Evolutionary conservation across 2,113 vertebrate species (phyloP).

Genomic region (Chamaetylas fuelleborni): DNA sequence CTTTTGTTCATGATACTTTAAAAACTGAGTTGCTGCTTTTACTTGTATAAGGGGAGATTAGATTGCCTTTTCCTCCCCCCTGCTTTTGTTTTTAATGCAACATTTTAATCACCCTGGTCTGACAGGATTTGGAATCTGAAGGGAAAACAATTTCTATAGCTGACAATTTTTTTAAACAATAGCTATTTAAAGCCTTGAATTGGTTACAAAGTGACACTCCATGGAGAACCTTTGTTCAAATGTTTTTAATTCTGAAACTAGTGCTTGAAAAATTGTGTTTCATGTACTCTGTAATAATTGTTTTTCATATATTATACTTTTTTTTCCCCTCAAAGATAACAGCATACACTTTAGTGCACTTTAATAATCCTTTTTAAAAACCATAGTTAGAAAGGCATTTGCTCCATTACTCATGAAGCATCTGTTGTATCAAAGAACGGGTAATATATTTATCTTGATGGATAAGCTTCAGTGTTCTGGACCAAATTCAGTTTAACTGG

Average conservation of each 20-base stretch:
- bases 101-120: constrained; percentile 37
- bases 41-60: background rate
- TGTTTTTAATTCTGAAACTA: background rate
- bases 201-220: constrained; percentile 16
- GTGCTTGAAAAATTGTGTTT: constrained; percentile 10
- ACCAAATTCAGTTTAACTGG: constrained; percentile 17
- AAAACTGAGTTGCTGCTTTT: constrained; percentile 38
- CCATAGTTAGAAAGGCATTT: constrained; percentile 4
- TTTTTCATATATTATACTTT: background rate
- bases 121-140: constrained; percentile 32
- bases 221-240: constrained; percentile 17
- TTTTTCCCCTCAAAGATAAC: background rate
- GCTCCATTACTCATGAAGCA: background rate
- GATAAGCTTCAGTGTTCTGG: constrained; percentile 28
- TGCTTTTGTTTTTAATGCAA: background rate
- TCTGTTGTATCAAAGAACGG: constrained; percentile 3
- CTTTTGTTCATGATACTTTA: constrained; percentile 24
- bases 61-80: background rate
- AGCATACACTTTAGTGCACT: background rate
- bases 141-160: constrained; percentile 12
- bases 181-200: constrained; percentile 34
- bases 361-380: constrained; percentile 27
- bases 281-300: constrained; percentile 6
- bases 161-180: constrained; percentile 25
- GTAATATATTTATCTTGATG: constrained; percentile 11